These are phyloP conservation scores for Salminus brasiliensis DNA, from an alignment of 2,113 vertebrate genomes.

Conservation along the genomic window DNA sequence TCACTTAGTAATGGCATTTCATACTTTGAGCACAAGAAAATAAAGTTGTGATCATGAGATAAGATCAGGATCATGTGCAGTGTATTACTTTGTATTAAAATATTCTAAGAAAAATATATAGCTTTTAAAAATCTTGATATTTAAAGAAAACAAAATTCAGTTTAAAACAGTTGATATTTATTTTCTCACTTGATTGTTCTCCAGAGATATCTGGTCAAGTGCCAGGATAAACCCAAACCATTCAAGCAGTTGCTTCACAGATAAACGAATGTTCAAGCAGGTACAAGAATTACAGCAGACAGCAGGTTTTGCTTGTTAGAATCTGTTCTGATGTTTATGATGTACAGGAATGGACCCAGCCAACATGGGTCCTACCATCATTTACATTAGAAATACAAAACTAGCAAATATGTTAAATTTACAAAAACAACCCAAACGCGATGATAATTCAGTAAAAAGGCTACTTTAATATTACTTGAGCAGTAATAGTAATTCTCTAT, in stretches of 20 bases:
- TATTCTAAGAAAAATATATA: too few relatives aligned
- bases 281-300: neutral
- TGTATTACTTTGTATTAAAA: too few relatives aligned
- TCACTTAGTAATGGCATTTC: too few relatives aligned
- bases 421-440: constrained; percentile 29
- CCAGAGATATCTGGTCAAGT: neutral
- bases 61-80: too few relatives aligned
- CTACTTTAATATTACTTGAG: constrained; percentile 30
- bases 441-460: neutral
- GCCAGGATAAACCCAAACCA: neutral
- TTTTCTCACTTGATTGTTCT: neutral
- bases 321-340: neutral
- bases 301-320: neutral
- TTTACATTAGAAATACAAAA: constrained; percentile 11
- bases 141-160: neutral
- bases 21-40: too few relatives aligned
- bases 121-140: too few relatives aligned
- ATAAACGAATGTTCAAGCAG: neutral
- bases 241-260: neutral
- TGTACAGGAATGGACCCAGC: neutral
- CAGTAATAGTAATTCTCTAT: neutral
- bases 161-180: neutral
- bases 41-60: too few relatives aligned
- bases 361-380: neutral
- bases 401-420: constrained; percentile 18